Evolutionary conservation across 2,113 vertebrate genomes (phyloP).

Genomic region (Mesoclemmys tuberculata): DNA sequence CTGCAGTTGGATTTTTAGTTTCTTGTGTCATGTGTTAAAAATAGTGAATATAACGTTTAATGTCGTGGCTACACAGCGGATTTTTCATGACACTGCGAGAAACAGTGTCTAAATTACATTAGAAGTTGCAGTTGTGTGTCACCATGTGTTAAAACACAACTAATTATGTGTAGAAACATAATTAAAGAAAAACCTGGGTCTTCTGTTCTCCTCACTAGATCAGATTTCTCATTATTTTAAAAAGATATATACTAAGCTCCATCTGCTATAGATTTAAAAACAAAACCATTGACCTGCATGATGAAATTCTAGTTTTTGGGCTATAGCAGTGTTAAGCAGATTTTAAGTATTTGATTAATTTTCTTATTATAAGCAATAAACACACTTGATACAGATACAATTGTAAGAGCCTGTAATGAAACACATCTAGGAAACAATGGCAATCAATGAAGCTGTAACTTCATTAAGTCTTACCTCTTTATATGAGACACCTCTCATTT

Average conservation of each 20-base stretch:
- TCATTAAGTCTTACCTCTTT: conserved; percentile 37
- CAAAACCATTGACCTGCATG: neutral
- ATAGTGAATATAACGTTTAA: neutral
- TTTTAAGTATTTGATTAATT: conserved; percentile 9
- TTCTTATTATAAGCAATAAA: neutral
- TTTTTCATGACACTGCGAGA: neutral
- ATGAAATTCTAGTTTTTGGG: neutral
- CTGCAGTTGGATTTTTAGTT: neutral
- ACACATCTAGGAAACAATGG: neutral
- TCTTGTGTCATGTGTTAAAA: neutral
- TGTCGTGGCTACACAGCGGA: neutral
- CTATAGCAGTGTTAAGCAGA: neutral
- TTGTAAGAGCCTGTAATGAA: conserved; percentile 38
- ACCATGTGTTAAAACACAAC: neutral
- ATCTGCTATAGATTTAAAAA: neutral
- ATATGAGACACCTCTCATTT: conserved; percentile 13
- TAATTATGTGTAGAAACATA: neutral
- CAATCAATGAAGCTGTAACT: conserved; percentile 33
- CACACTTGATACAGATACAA: neutral
- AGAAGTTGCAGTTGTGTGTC: neutral
- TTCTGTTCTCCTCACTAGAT: neutral
- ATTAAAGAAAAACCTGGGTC: neutral
- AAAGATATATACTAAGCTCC: neutral
- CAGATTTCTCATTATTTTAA: neutral
- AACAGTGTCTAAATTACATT: neutral